A percentile compares a stretch with the other conserved stretches of the same genome.
These are phyloP conservation scores for Pogonomyrmex californicus DNA, from an alignment of 1,140 invertebrate species.

Conservation along the genomic window DNA sequence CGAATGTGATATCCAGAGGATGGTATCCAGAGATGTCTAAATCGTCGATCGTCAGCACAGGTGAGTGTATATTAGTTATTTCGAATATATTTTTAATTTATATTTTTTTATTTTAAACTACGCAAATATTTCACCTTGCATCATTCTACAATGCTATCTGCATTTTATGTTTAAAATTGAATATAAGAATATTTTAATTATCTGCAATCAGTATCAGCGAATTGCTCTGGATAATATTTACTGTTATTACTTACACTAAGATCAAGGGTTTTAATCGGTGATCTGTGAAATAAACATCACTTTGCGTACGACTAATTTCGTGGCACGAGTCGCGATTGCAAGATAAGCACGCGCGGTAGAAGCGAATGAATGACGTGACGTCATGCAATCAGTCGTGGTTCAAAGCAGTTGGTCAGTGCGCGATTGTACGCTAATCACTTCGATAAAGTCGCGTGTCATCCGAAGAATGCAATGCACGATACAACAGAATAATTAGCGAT, in stretches of 20 bases:
- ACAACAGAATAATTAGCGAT: slow-evolving; percentile 23
- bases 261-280: background rate
- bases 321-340: slow-evolving; percentile 16
- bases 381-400: slow-evolving; percentile 68
- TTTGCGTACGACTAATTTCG: background rate
- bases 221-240: background rate
- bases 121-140: background rate
- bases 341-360: slow-evolving; percentile 24
- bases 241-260: background rate
- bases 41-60: slow-evolving; percentile 29
- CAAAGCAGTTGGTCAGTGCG: slow-evolving; percentile 66
- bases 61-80: slow-evolving; percentile 36
- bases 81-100: background rate
- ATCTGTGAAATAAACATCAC: slow-evolving; percentile 9
- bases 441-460: slow-evolving; percentile 60
- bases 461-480: slow-evolving; percentile 11
- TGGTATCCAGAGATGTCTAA: background rate
- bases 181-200: background rate
- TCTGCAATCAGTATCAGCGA: background rate
- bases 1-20: slow-evolving; percentile 1
- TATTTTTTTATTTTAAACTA: background rate
- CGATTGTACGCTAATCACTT: slow-evolving; percentile 67
- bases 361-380: slow-evolving; percentile 74
- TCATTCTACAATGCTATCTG: background rate
- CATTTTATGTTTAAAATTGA: background rate